Percentiles rank a stretch among this genome's conserved stretches.
These are phyloP conservation scores for Choreutis nemorana DNA, from an alignment of 2,888 invertebrate genomes.

Conservation along the genomic window DNA sequence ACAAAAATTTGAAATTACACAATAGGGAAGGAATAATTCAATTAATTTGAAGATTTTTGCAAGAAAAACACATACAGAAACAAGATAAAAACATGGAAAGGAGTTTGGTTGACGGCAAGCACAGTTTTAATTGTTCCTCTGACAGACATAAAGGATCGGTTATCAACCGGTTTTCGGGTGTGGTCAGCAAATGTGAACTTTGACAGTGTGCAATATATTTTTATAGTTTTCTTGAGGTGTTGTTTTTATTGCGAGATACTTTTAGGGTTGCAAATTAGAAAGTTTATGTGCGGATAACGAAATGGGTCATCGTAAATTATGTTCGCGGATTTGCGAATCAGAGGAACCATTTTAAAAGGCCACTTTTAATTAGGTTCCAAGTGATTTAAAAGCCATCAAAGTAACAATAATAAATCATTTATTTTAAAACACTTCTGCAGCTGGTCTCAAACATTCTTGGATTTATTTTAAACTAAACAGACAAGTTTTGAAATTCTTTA, in stretches of 20 bases:
- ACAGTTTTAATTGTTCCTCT: constrained; percentile 60
- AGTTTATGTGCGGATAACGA: constrained; percentile 50
- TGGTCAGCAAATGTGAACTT: constrained; percentile 49
- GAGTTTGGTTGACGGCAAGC: too few relatives aligned
- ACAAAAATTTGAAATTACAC: too few relatives aligned
- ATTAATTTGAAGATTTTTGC: too few relatives aligned
- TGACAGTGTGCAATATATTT: constrained; percentile 48
- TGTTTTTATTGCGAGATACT: constrained; percentile 54
- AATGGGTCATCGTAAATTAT: constrained; percentile 56
- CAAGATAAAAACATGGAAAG: too few relatives aligned
- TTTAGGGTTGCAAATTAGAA: constrained; percentile 56
- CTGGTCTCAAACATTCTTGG: too few relatives aligned
- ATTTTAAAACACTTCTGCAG: too few relatives aligned
- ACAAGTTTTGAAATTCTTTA: too few relatives aligned
- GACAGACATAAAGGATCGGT: constrained; percentile 53
- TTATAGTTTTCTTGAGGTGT: constrained; percentile 47
- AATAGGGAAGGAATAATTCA: too few relatives aligned
- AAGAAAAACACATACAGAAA: too few relatives aligned
- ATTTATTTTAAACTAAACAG: too few relatives aligned
- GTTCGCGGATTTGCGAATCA: constrained; percentile 40
- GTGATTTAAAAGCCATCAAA: constrained; percentile 55
- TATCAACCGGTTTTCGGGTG: constrained; percentile 45
- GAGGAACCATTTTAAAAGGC: constrained; percentile 32
- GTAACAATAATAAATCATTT: constrained; percentile 33
- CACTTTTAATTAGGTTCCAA: constrained; percentile 49